phyloP scores from a whole-genome alignment of 30 jellyfish, hydroid and myxozoan genomes.

The Hydra vulgaris region DNA sequence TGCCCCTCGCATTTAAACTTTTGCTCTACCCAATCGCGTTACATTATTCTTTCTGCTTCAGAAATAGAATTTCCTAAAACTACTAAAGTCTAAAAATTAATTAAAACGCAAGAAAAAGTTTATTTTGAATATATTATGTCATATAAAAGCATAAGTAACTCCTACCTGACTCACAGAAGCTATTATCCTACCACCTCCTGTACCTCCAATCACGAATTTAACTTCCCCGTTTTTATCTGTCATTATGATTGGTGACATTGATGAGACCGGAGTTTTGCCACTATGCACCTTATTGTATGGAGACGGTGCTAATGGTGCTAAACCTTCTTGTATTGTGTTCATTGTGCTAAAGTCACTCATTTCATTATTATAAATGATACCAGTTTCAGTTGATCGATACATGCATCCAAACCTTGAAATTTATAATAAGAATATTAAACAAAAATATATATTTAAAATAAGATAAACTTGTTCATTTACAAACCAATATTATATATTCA shows the following conservation, averaged over 20 bases:
- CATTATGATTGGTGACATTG: constrained; percentile 32
- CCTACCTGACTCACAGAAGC: constrained; percentile 37
- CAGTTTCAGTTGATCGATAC: constrained; percentile 25
- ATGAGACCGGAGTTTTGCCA: constrained; percentile 24
- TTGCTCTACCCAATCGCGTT: too few relatives aligned
- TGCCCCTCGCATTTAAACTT: too few relatives aligned
- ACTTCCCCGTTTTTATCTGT: constrained; percentile 22
- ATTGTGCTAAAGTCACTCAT: constrained; percentile 22
- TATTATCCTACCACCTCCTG: constrained; percentile 28
- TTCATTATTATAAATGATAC: constrained; percentile 29
- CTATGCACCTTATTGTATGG: constrained; percentile 13
- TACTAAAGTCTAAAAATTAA: too few relatives aligned
- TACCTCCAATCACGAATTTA: constrained; percentile 22
- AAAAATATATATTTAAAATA: too few relatives aligned
- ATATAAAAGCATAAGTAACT: too few relatives aligned
- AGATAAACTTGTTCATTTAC: too few relatives aligned
- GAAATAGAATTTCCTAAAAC: too few relatives aligned
- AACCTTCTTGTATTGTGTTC: background rate
- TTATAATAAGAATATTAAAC: background rate
- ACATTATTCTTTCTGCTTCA: too few relatives aligned
- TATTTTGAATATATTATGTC: too few relatives aligned
- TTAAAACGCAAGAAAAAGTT: too few relatives aligned
- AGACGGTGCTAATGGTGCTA: constrained; percentile 4
- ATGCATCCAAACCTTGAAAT: constrained; percentile 26
- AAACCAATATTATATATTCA: too few relatives aligned